Evolutionary conservation across 1,140 invertebrate species (phyloP), one percentile per base, ranked within the genome.

Genomic region (Penaeus indicus): DNA sequence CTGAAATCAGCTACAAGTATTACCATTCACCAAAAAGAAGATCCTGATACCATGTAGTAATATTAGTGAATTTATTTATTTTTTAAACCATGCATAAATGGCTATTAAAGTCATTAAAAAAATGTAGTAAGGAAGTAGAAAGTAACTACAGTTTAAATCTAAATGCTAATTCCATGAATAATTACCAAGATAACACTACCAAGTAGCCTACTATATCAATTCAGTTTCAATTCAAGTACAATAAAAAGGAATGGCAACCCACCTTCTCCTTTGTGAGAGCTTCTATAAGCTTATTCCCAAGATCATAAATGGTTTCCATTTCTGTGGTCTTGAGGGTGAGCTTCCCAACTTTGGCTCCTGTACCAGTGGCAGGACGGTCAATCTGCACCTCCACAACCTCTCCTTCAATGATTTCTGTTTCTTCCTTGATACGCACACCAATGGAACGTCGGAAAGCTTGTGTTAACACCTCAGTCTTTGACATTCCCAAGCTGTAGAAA

Each of bases 241-340:
- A 60, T 60, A 81, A 47, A 22, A 22, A 63, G 27, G 11, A 25
- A 63, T 72, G 22, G 13, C 25, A 19, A 75, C 90, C 88, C 91
- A 97, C 96, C 94, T 99, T 99, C 93, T 99, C 98, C 92, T 99
- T 99, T 91, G 98, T 96, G 64, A 99, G 94, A 86, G 96, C 97
- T 93, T 99, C 99, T 88, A 99, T 99, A 96, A 99, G 99, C 95
- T 99, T 99, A 83, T 96, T 97, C 47, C 99, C 99, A 91, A 99
- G 94, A 93, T 99, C 99, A 93, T 99, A 99, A 88, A 99, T 96
- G 0, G 99, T 99, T 93, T 99, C 99, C 99, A 99, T 99, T 93
- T 99, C 99, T 1, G 98, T 99, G 3, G 98, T 99, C 94, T 99
- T 99, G 32, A 99, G 93, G 0, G 98, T 99, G 3, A 99, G 93